Evolutionary conservation across 2,888 invertebrate species (phyloP), one percentile per base, ranked within the genome.

Genomic region (Miltochrista miniata): DNA sequence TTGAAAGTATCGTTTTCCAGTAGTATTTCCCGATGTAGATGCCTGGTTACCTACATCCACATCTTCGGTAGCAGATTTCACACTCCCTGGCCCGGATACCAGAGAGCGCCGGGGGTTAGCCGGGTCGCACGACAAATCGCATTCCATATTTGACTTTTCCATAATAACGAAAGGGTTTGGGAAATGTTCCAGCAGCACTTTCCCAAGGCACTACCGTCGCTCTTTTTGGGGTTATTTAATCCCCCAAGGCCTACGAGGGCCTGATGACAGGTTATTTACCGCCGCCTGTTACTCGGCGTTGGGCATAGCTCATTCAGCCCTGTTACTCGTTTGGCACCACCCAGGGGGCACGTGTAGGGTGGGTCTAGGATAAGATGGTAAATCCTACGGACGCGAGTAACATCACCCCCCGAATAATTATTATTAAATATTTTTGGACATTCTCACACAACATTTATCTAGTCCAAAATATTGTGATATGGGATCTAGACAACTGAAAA

Each of bases 71-170:
- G 11, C 31, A 31, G 1, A 59, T 59, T 62, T 61, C 59, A 44
- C 60, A 59, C 57, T 41, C 38, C 29, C 37, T 14, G 40, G 57
- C 59, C 65, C 57, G 59, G 60, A 37, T 49, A 60, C 54, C 44
- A 24, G 51, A 29, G 42, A 41, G 59, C 63, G 63, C 63, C 59
- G 61, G 61, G 59, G 38, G 56, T 58, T 53, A 56, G 64, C 60
- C 61, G 56, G 61, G 45, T 58, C 53, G 56, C 59, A 59, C 44
- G 53, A 59, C 58, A 58, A 40, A 31, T 11, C 34, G 48, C 34
- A 35, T 12, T 35, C 34, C 12, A 11, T n/a, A 35, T 11, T 35
- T 12, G n/a, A 35, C 34, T 10, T 35, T 31, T 31, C 10, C 31
- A 35, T 31, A n/a, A 10, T 35, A 37, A 15, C 10, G 3, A 34